Evolutionary conservation across 2,888 invertebrate species (phyloP).

Genomic region (Pheosia tremula): DNA sequence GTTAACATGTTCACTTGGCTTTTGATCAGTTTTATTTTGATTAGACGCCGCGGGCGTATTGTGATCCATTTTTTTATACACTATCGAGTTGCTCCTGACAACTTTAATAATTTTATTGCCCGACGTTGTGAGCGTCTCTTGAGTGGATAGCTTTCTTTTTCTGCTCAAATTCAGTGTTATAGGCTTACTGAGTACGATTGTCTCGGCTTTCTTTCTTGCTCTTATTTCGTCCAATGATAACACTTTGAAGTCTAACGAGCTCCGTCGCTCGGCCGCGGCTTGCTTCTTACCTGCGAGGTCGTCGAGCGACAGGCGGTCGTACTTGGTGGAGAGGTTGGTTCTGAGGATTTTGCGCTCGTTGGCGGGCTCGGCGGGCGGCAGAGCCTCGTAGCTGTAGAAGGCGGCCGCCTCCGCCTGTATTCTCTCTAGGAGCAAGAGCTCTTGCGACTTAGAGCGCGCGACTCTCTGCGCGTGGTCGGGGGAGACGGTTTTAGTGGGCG

Average conservation of each 20-base stretch:
- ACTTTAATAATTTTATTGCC: constrained; percentile 79
- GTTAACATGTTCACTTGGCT: constrained; percentile 48
- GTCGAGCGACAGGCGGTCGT: constrained; percentile 79
- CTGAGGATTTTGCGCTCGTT: constrained; percentile 60
- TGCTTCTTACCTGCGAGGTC: constrained; percentile 74
- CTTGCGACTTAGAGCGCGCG: constrained; percentile 86
- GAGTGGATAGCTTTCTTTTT: constrained; percentile 73
- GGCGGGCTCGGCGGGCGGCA: constrained; percentile 43
- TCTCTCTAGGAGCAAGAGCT: constrained; percentile 87
- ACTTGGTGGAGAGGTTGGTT: constrained; percentile 63
- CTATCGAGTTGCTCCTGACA: constrained; percentile 75
- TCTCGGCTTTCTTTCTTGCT: constrained; percentile 62
- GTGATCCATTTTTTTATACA: constrained; percentile 72
- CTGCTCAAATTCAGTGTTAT: constrained; percentile 68
- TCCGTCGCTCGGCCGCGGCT: constrained; percentile 45
- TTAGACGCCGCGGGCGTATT: constrained; percentile 43
- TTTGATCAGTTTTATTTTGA: constrained; percentile 52
- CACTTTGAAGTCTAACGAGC: constrained; percentile 73
- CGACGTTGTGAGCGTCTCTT: constrained; percentile 69
- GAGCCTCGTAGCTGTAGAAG: constrained; percentile 87
- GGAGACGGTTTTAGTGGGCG: constrained; percentile 80
- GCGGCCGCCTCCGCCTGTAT: constrained; percentile 90
- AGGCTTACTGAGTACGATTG: constrained; percentile 52
- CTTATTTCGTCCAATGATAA: constrained; percentile 81
- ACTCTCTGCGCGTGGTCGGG: constrained; percentile 57